Conservation (phyloP, 2,113 vertebrate genomes). For the Serinus canaria region DNA sequence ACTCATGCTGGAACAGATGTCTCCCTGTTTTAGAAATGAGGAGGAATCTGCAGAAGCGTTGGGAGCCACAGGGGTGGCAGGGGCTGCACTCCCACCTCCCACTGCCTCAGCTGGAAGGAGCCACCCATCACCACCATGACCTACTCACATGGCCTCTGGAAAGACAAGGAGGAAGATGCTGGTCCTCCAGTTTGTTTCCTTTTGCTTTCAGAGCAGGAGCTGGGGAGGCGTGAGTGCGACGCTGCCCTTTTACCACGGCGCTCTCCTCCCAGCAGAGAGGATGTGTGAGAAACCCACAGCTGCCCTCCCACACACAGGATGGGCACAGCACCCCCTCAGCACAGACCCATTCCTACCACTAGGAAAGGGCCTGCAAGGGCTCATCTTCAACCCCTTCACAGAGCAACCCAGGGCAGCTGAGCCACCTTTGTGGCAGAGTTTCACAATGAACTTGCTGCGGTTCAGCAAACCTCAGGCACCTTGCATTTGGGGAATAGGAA, state of each 20-base stretch:
- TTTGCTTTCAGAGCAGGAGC: neutral
- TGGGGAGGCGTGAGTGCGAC: fast-evolving
- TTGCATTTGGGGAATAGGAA: neutral
- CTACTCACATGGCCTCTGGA: neutral
- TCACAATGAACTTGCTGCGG: neutral
- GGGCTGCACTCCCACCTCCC: neutral
- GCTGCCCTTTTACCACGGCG: fast-evolving
- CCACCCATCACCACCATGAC: neutral
- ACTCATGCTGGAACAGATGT: neutral
- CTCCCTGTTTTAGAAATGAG: neutral
- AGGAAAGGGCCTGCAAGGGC: neutral
- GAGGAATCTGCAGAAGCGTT: fast-evolving
- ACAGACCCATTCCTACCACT: fast-evolving
- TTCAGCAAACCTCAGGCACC: neutral
- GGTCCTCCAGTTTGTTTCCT: neutral
- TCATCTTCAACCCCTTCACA: neutral
- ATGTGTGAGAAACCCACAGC: neutral
- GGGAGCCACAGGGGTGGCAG: neutral
- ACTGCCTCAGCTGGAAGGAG: neutral
- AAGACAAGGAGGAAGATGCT: neutral
- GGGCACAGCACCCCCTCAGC: neutral
- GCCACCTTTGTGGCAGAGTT: neutral
- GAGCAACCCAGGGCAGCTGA: neutral
- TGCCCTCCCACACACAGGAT: fast-evolving
- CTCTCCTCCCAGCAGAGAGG: fast-evolving